These are phyloP conservation scores for Caenorhabditis wallacei DNA, from an alignment of 2,888 invertebrate species.

Conservation along the genomic window DNA sequence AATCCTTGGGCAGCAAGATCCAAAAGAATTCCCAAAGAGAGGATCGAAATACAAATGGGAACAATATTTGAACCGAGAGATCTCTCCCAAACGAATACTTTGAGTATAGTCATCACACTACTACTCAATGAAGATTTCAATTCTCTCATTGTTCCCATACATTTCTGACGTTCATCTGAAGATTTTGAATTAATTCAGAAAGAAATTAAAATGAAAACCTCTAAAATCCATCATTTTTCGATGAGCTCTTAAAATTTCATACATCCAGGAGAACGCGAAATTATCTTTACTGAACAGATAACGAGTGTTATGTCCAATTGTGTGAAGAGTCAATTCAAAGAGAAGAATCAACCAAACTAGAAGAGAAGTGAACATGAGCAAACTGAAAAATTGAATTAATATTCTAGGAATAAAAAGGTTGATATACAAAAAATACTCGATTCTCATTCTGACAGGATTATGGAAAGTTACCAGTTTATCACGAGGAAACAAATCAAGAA, in stretches of 20 bases:
- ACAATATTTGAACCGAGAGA: conserved; percentile 32
- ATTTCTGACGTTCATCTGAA: conserved; percentile 47
- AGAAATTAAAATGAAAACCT: background rate
- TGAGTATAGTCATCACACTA: conserved; percentile 40
- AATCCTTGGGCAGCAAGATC: conserved; percentile 41
- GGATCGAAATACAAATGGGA: conserved; percentile 18
- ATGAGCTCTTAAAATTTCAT: conserved; percentile 42
- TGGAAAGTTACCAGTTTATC: conserved; percentile 42
- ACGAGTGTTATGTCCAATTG: conserved; percentile 36
- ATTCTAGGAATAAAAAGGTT: too few species aligned
- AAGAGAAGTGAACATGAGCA: conserved; percentile 9
- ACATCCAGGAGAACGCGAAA: conserved; percentile 43
- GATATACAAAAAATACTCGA: conserved; percentile 20
- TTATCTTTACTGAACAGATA: conserved; percentile 30
- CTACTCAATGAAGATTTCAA: conserved; percentile 47
- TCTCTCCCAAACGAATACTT: conserved; percentile 42
- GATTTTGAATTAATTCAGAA: background rate
- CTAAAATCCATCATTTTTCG: conserved; percentile 17
- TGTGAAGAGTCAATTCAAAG: conserved; percentile 26
- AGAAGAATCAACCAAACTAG: conserved; percentile 34
- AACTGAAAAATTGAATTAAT: too few species aligned
- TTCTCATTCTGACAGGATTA: conserved; percentile 15
- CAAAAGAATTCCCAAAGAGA: conserved; percentile 33
- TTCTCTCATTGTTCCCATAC: conserved; percentile 39
- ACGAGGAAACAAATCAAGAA: conserved; percentile 33